Evolutionary conservation across 2,113 vertebrate species (phyloP).

Genomic region (Empidonax alnorum): DNA sequence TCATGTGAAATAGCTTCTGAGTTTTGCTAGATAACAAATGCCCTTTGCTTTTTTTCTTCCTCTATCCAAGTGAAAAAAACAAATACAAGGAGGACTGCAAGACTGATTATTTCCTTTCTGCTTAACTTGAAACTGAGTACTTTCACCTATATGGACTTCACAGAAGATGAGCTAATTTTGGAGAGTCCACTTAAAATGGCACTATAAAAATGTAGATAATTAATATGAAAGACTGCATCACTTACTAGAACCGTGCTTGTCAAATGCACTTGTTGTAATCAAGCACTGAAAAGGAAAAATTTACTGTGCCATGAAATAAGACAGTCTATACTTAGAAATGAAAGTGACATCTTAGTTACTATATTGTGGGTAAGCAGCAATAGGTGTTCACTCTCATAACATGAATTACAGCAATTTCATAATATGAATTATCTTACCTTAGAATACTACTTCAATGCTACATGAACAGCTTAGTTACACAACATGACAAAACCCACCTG

Average conservation of each 20-base stretch:
- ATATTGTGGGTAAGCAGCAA: neutral
- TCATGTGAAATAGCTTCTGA: conserved; percentile 53
- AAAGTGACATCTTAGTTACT: neutral
- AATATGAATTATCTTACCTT: neutral
- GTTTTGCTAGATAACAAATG: conserved; percentile 57
- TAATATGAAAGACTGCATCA: neutral
- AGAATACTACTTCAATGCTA: neutral
- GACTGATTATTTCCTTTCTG: neutral
- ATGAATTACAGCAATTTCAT: neutral
- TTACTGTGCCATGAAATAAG: neutral
- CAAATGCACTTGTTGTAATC: neutral
- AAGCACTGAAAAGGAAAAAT: neutral
- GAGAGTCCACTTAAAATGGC: neutral
- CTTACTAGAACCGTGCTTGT: neutral
- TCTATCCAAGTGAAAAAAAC: neutral
- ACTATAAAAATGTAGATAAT: neutral
- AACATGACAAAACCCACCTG: neutral
- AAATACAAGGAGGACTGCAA: neutral
- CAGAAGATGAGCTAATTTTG: neutral
- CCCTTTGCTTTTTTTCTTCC: conserved; percentile 46
- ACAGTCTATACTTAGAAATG: neutral
- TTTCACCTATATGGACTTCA: neutral
- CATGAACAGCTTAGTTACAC: neutral
- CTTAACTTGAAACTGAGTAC: neutral
- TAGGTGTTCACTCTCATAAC: neutral